Evolutionary conservation across 2,888 invertebrate genomes (phyloP).

Genomic region (Hyppa rectilinea): DNA sequence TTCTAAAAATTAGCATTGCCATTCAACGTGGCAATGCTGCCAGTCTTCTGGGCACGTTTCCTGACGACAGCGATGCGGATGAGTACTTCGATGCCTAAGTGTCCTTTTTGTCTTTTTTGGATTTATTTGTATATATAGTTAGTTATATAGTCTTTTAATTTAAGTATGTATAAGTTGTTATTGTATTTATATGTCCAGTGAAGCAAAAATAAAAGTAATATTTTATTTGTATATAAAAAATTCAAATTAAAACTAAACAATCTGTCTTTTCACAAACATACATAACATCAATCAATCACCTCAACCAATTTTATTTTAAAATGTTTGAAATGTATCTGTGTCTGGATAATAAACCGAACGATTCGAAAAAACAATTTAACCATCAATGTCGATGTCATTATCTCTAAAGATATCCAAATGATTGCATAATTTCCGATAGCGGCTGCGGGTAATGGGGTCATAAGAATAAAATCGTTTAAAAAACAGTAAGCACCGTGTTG

Average conservation of each 20-base stretch:
- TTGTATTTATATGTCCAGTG: too few relatives aligned
- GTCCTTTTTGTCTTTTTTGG: too few relatives aligned
- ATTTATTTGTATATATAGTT: too few relatives aligned
- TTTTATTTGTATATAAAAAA: too few relatives aligned
- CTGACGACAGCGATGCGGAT: too few relatives aligned
- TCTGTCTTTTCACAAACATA: constrained; percentile 1
- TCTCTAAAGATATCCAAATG: constrained; percentile 25
- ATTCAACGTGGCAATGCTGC: too few relatives aligned
- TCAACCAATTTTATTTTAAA: background rate
- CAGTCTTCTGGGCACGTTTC: too few relatives aligned
- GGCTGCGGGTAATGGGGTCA: constrained; percentile 30
- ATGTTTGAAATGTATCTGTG: background rate
- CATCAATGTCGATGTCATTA: background rate
- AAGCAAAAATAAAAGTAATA: too few relatives aligned
- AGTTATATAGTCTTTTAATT: too few relatives aligned
- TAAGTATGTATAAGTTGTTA: too few relatives aligned
- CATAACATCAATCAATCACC: background rate
- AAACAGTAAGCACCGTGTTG: constrained; percentile 33
- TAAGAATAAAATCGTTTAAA: constrained; percentile 42
- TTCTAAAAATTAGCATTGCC: too few relatives aligned
- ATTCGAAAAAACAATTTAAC: constrained; percentile 9
- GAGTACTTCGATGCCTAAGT: too few relatives aligned
- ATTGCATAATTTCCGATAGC: constrained; percentile 44
- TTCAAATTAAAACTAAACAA: background rate
- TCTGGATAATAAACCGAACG: background rate